Evolutionary conservation across 2,888 invertebrate genomes (phyloP).

Genomic region (Agrochola circellaris): DNA sequence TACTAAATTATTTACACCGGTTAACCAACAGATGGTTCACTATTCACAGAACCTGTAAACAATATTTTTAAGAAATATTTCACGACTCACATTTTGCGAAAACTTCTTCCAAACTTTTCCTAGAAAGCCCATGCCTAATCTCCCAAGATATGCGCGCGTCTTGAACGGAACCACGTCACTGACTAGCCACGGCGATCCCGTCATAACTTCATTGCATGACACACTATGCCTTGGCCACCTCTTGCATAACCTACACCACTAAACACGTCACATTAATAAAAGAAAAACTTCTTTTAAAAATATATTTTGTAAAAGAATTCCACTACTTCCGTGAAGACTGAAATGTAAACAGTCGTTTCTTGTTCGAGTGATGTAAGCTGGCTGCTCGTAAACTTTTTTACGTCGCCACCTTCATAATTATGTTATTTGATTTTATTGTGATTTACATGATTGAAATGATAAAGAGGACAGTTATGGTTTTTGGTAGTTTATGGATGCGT

Average conservation of each 20-base stretch:
- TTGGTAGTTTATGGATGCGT: slow-evolving; percentile 32
- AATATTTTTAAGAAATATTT: background rate
- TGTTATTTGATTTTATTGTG: slow-evolving; percentile 51
- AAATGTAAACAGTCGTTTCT: slow-evolving; percentile 73
- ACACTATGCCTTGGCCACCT: slow-evolving; percentile 69
- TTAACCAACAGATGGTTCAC: background rate
- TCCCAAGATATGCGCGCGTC: slow-evolving; percentile 61
- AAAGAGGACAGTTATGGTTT: slow-evolving; percentile 50
- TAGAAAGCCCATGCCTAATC: slow-evolving; percentile 74
- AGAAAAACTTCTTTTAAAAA: slow-evolving; percentile 73
- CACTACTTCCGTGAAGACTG: slow-evolving; percentile 73
- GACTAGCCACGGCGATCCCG: slow-evolving; percentile 51
- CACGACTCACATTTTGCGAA: slow-evolving; percentile 73
- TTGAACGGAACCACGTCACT: slow-evolving; percentile 59
- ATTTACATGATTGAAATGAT: slow-evolving; percentile 50
- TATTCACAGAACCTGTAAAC: background rate
- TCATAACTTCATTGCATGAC: slow-evolving; percentile 52
- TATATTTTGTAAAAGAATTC: slow-evolving; percentile 76
- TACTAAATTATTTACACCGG: slow-evolving; percentile 2
- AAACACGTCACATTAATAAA: slow-evolving; percentile 69
- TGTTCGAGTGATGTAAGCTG: slow-evolving; percentile 65
- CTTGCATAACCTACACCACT: slow-evolving; percentile 74
- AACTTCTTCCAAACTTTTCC: slow-evolving; percentile 76
- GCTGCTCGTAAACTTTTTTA: slow-evolving; percentile 56
- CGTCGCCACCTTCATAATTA: slow-evolving; percentile 27